These are phyloP conservation scores for Trichopoda pennipes DNA, from an alignment of 2,888 invertebrate species.

Conservation along the genomic window DNA sequence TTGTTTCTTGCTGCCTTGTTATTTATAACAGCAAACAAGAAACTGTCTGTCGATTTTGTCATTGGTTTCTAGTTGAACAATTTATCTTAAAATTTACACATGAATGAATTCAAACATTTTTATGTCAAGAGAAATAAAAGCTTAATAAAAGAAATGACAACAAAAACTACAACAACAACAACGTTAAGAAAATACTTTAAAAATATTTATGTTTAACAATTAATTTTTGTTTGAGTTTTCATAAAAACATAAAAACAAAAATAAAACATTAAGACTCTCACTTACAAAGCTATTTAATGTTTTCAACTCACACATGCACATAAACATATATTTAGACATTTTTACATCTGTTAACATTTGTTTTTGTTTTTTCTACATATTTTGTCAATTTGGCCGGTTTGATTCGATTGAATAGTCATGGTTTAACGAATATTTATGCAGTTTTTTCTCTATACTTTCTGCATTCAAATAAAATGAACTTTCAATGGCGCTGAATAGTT, in stretches of 20 bases:
- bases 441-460: slow-evolving; percentile 18
- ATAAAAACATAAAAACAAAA: background rate
- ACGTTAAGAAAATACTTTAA: slow-evolving; percentile 22
- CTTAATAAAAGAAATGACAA: background rate
- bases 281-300: background rate
- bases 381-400: background rate
- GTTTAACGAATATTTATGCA: slow-evolving; percentile 35
- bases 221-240: slow-evolving; percentile 35
- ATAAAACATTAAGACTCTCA: slow-evolving; percentile 17
- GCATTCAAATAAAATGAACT: background rate
- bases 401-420: slow-evolving; percentile 50
- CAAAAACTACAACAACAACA: background rate
- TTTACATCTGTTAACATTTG: slow-evolving; percentile 35
- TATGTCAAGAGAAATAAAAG: slow-evolving; percentile 36
- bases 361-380: slow-evolving; percentile 1
- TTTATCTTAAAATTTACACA: slow-evolving; percentile 64
- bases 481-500: slow-evolving; percentile 8
- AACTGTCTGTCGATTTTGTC: slow-evolving; percentile 58
- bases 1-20: slow-evolving; percentile 22
- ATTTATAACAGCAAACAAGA: slow-evolving; percentile 37
- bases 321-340: background rate
- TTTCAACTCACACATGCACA: background rate
- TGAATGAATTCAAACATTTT: too few relatives aligned
- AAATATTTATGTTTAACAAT: slow-evolving; percentile 44
- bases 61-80: slow-evolving; percentile 60